Base-by-base conservation (phyloP, 2,113 vertebrate genomes). In the Vombatus ursinus region DNA sequence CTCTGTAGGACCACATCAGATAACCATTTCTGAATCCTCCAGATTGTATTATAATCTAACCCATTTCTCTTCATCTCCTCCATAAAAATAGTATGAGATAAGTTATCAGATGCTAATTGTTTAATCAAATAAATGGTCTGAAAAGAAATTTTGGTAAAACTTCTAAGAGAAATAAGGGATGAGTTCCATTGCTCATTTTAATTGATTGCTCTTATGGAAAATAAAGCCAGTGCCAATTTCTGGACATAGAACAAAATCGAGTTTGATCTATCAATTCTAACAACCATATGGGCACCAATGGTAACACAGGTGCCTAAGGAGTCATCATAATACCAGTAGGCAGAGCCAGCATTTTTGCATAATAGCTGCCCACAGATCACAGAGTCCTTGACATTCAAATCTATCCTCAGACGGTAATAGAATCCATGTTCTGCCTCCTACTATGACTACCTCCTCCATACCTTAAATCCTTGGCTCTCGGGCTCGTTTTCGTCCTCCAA, bases 181-280 rank as follows among this genome's bases (percentile, higher is more conserved):
- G 0, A 92, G 31, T 68, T 92, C 48, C 37, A 92, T 53, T 8
- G 49, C 93, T 92, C 48, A 61, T 23, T 91, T 89, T 49, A 94
- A 93, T 51, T 52, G 28, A 89, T 90, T 92, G 89, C 50, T 4
- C 28, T 47, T 94, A 68, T 44, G 3, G 28, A 91, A 95, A 93
- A 61, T 93, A 92, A 97, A 95, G 50, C 9, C 84, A 93, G 9
- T 47, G 91, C 54, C 54, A 84, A 0, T 19, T 97, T 52, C 12
- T 90, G 28, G 48, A 89, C 7, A 89, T 22, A 44, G 95, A 94
- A 93, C 28, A 91, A 52, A 92, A 68, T 95, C 50, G 22, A 94
- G 1, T 93, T 94, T 89, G 25, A 22, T 25, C 50, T 11, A 22
- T 44, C n/a, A 44, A 44, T 84, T 1, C 68, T 84, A 44, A 84